Evolutionary conservation across 2,113 vertebrate species (phyloP), one percentile per base, ranked within the genome.

Genomic region (Emberiza fucata): DNA sequence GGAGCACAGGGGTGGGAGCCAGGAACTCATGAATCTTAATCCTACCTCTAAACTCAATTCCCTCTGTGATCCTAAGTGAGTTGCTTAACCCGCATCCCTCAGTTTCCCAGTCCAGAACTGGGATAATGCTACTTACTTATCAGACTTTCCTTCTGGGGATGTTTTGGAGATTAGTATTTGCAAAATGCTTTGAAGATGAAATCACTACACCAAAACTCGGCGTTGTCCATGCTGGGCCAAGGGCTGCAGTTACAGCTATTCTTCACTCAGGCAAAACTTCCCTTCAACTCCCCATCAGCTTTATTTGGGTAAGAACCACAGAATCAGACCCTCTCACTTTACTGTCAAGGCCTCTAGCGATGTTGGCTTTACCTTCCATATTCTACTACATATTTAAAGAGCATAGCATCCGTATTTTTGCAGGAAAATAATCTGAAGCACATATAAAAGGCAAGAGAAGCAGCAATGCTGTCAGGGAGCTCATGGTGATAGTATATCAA

Each of bases 141-240:
- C 95, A 94, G 95, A 96, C 76, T 91, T 88, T 91, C 95, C 94
- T 95, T 91, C 91, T 92, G 94, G 78, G 81, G 84, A 84, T 96
- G 93, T 94, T 95, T 92, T 95, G 81, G 87, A 86, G 91, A 95
- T 91, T 79, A 91, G 66, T 89, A 85, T 91, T 96, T 83, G 78
- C 89, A 93, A 93, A 96, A 93, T 92, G 92, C 95, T 97, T 97
- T 95, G 92, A 96, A 95, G 90, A 94, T 97, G 94, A 95, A 93
- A 95, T 95, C 91, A 97, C 79, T 73, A 81, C 78, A 57, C 64
- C 6, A 90, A 91, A 65, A 70, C 75, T 48, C 12, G 3, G 50
- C 16, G 39, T 56, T 75, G 91, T 27, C 86, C 79, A 70, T 0
- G 0, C 66, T 20, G 71, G 88, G 78, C 92, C 81, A 95, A 89